Percentiles rank a stretch among this genome's conserved stretches.
Conservation (phyloP, 1,140 invertebrate species). For the Drosophila ambigua region DNA sequence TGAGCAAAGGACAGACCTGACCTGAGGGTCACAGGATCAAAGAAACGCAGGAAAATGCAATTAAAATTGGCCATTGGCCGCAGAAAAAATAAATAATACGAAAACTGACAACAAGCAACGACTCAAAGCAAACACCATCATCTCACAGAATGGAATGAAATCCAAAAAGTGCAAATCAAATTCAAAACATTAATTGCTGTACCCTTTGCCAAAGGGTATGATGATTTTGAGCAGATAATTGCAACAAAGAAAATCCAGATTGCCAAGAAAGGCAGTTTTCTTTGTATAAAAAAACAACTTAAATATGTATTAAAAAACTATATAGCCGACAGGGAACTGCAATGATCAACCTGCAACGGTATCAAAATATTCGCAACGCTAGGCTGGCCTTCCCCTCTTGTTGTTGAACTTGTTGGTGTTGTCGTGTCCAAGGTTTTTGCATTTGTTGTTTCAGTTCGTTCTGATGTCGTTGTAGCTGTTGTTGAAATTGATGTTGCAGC, state of each 20-base stretch:
- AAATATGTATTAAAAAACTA: no score
- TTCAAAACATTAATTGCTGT: conserved; percentile 54
- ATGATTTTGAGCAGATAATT: no score
- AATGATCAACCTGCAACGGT: no score
- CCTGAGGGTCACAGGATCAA: conserved; percentile 19
- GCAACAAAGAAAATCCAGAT: no score
- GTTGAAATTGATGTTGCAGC: background rate
- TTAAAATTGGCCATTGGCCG: conserved; percentile 30
- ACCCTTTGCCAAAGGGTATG: background rate
- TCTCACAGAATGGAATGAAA: conserved; percentile 46
- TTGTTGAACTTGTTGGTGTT: conserved; percentile 7
- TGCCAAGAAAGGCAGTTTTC: no score
- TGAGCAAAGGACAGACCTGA: conserved; percentile 11
- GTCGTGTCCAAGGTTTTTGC: no score
- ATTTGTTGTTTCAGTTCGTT: no score
- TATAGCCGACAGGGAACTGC: no score
- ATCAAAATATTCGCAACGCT: no score
- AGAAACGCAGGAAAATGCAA: conserved; percentile 51
- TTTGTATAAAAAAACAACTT: no score
- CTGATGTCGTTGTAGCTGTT: background rate
- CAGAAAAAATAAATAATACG: conserved; percentile 32
- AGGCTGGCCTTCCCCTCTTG: no score
- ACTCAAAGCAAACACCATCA: conserved; percentile 53
- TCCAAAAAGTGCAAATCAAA: conserved; percentile 66
- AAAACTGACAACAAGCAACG: conserved; percentile 16